Percentiles rank a stretch among this genome's conserved stretches.
These are phyloP conservation scores for Sebastes kiyomatsui DNA, from an alignment of 2,797 vertebrate species.

Conservation along the genomic window DNA sequence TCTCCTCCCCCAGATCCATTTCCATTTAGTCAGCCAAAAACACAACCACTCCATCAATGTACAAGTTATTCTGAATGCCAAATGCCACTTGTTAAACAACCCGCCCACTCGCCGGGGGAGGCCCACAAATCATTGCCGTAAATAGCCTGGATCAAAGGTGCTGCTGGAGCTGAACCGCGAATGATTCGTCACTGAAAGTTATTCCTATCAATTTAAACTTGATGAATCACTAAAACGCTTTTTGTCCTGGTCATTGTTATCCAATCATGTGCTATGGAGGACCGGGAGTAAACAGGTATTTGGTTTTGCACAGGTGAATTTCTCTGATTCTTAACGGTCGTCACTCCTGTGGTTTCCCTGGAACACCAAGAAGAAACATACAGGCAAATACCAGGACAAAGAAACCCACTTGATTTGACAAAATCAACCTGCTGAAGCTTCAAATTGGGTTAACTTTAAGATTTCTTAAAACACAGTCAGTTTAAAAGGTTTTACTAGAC, in stretches of 20 bases:
- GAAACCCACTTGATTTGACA: background rate
- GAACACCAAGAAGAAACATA: background rate
- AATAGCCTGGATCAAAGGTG: slow-evolving; percentile 39
- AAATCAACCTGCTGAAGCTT: background rate
- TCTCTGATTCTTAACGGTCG: background rate
- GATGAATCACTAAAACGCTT: background rate
- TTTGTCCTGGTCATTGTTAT: background rate
- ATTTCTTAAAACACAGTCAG: background rate
- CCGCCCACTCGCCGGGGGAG: background rate
- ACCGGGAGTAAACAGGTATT: no score
- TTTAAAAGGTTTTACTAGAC: background rate
- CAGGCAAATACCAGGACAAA: background rate
- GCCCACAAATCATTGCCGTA: slow-evolving; percentile 40
- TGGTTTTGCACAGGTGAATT: background rate
- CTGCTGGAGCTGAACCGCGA: background rate
- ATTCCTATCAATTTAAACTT: background rate
- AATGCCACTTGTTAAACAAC: slow-evolving; percentile 47
- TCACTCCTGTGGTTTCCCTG: background rate
- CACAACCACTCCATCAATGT: slow-evolving; percentile 34
- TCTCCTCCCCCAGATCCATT: slow-evolving; percentile 36
- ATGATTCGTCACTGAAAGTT: background rate
- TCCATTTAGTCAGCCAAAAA: slow-evolving; percentile 32
- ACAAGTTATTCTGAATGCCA: slow-evolving; percentile 18
- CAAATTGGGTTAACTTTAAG: background rate
- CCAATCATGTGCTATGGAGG: background rate